These are phyloP conservation scores for Apogon hyalosoma DNA, from an alignment of 2,797 vertebrate species.

Conservation along the genomic window DNA sequence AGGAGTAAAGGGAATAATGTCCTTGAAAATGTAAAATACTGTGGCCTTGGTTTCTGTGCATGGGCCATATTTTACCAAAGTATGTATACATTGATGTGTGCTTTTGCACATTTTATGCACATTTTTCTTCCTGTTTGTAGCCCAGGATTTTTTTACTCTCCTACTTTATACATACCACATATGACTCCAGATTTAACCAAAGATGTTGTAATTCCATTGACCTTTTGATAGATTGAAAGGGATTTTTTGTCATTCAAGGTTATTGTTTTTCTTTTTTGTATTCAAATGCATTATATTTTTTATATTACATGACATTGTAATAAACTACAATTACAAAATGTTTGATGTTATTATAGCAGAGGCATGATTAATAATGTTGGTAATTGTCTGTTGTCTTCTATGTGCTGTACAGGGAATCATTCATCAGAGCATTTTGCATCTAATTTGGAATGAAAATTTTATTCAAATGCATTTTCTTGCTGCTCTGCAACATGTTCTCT, in stretches of 20 bases:
- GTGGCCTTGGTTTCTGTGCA: slow-evolving; percentile 39
- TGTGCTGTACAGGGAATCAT: not conserved
- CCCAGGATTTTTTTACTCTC: slow-evolving; percentile 31
- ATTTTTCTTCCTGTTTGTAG: slow-evolving; percentile 57
- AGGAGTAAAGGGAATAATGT: slow-evolving; percentile 58
- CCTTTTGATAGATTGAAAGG: slow-evolving; percentile 77
- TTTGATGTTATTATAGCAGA: slow-evolving; percentile 2
- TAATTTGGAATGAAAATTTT: slow-evolving; percentile 80
- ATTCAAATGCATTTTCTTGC: slow-evolving; percentile 75
- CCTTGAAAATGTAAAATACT: slow-evolving; percentile 47
- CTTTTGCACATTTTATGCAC: slow-evolving; percentile 49
- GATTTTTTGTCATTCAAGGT: slow-evolving; percentile 70
- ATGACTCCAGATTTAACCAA: slow-evolving; percentile 83
- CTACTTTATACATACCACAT: slow-evolving; percentile 40
- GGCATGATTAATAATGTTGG: no score
- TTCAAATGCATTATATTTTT: slow-evolving; percentile 89
- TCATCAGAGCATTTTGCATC: slow-evolving; percentile 35
- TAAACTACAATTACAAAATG: slow-evolving; percentile 83
- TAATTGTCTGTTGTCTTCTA: no score
- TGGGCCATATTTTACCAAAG: slow-evolving; percentile 75
- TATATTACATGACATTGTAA: slow-evolving; percentile 86
- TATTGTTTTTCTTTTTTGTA: slow-evolving; percentile 78
- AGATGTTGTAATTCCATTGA: slow-evolving; percentile 74
- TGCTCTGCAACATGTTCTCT: slow-evolving; percentile 9
- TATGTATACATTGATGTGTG: slow-evolving; percentile 50